These are phyloP conservation scores for Regulus satrapa DNA, from an alignment of 2,113 vertebrate genomes.

Conservation along the genomic window DNA sequence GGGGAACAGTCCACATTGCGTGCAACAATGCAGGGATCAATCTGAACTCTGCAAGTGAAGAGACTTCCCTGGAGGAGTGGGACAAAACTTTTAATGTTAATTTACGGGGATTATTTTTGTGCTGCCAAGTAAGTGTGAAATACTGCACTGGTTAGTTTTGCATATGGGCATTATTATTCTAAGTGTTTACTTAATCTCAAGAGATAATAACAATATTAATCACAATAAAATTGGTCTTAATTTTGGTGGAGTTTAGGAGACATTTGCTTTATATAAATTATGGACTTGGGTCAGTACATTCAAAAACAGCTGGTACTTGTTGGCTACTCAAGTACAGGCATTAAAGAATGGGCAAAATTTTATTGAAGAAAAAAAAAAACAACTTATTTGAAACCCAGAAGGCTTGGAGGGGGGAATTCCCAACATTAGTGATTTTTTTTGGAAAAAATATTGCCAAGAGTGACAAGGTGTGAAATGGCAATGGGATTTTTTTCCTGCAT, in stretches of 20 bases:
- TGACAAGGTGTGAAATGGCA: neutral
- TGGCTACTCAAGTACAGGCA: neutral
- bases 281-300: neutral
- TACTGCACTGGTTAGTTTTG: neutral
- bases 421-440: neutral
- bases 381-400: neutral
- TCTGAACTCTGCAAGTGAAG: constrained; percentile 80
- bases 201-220: neutral
- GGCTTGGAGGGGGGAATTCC: neutral
- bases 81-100: constrained; percentile 80
- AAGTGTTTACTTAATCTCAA: neutral
- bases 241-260: neutral
- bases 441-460: neutral
- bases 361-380: too few relatives aligned
- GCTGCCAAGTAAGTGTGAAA: constrained; percentile 75
- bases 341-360: neutral
- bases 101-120: constrained; percentile 79
- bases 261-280: neutral
- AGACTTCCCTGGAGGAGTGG: constrained; percentile 79
- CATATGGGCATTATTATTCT: neutral
- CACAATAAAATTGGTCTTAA: neutral
- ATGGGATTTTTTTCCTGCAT: constrained; percentile 30
- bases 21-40: constrained; percentile 83
- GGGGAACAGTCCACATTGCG: constrained; percentile 72
- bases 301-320: neutral